Percentiles rank a stretch among this genome's conserved stretches.
Conservation (phyloP, 2,797 vertebrate species). For the Pangasius mekongensis region DNA sequence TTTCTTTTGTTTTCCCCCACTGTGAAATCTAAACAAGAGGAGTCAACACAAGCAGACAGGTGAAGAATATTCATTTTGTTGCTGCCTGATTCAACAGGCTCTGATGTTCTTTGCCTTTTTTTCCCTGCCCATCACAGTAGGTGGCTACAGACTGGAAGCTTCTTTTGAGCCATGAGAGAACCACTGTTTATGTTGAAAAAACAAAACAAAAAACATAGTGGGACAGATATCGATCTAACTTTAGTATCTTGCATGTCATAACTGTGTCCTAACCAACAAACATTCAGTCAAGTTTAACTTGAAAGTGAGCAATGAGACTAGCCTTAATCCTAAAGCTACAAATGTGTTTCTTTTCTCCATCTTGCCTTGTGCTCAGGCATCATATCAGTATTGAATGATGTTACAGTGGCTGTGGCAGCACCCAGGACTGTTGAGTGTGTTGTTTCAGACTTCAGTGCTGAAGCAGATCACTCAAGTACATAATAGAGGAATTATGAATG, state of each 20-base stretch:
- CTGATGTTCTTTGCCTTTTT: constrained; percentile 66
- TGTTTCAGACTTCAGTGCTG: constrained; percentile 56
- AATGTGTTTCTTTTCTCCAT: constrained; percentile 1
- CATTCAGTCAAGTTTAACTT: background rate
- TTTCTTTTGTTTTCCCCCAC: constrained; percentile 79
- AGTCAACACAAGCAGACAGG: constrained; percentile 83
- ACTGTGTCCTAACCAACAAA: background rate
- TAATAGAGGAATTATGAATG: constrained; percentile 62
- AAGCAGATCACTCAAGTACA: constrained; percentile 62
- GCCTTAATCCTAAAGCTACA: constrained; percentile 15
- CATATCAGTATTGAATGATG: constrained; percentile 28
- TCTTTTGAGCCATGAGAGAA: constrained; percentile 10
- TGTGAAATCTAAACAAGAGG: constrained; percentile 84
- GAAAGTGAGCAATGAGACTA: background rate
- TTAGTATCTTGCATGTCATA: constrained; percentile 23
- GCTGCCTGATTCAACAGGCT: constrained; percentile 81
- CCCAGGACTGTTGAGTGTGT: constrained; percentile 50
- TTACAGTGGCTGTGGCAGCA: constrained; percentile 23
- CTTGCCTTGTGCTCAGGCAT: constrained; percentile 14
- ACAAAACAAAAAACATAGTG: background rate
- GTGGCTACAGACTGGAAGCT: constrained; percentile 28
- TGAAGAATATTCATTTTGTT: constrained; percentile 85
- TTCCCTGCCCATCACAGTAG: constrained; percentile 32
- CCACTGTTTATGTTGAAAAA: background rate
- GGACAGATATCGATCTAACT: constrained; percentile 8